Conservation (phyloP, 2,888 invertebrate genomes). For the Dasypolia templi region DNA sequence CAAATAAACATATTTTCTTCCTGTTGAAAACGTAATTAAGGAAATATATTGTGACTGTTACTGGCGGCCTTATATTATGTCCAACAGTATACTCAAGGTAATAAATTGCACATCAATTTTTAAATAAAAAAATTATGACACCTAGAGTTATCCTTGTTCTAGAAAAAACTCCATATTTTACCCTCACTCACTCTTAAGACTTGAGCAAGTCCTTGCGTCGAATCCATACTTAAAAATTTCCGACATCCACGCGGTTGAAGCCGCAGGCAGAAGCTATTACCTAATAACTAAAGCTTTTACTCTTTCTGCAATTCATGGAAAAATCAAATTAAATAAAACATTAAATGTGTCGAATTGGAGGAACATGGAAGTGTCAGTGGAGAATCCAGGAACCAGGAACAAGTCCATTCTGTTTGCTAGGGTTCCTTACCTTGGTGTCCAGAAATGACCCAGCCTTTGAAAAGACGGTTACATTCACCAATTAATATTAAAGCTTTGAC, state of each 20-base stretch:
- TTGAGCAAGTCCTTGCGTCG: background rate
- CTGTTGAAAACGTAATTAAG: conserved; percentile 1
- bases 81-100: no score
- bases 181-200: background rate
- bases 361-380: background rate
- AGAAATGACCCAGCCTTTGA: background rate
- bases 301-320: background rate
- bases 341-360: background rate
- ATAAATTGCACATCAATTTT: no score
- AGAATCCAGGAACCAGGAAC: no score
- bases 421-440: background rate
- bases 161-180: background rate
- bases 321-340: background rate
- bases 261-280: no score
- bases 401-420: background rate
- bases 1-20: conserved; percentile 22
- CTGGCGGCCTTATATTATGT: no score
- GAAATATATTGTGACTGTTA: no score
- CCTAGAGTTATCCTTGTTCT: background rate
- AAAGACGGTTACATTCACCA: background rate
- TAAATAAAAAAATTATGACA: no score
- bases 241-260: no score
- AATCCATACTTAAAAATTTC: no score
- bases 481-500: background rate
- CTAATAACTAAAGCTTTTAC: background rate